phyloP scores from a whole-genome alignment of 1,140 invertebrate genomes.

The Brachionus rubens region DNA sequence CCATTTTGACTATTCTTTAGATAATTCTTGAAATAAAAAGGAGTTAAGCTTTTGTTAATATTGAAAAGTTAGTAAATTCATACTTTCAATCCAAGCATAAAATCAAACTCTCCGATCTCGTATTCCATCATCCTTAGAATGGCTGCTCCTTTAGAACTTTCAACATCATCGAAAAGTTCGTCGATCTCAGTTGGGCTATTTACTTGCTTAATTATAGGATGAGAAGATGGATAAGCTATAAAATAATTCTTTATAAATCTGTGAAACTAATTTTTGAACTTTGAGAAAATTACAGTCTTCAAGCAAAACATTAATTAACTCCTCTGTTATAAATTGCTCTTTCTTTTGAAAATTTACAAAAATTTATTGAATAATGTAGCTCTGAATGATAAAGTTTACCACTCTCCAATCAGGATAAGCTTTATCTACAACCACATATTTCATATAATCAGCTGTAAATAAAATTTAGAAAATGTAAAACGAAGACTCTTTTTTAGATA shows the following conservation, averaged over 20 bases:
- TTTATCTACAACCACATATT: constrained; percentile 18
- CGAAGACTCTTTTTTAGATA: background rate
- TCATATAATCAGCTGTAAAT: constrained; percentile 33
- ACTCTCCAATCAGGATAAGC: constrained; percentile 37
- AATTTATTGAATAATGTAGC: background rate
- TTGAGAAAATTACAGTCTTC: background rate
- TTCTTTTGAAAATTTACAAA: constrained; percentile 6
- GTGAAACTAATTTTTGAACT: background rate
- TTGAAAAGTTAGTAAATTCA: background rate
- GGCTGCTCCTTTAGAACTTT: constrained; percentile 35
- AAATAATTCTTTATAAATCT: no score
- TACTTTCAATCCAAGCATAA: constrained; percentile 23
- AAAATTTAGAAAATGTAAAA: background rate
- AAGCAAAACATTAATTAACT: constrained; percentile 9
- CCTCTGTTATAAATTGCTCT: constrained; percentile 42
- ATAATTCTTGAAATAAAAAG: constrained; percentile 17
- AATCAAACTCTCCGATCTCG: constrained; percentile 24
- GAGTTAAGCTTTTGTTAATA: no score
- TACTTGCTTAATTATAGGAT: constrained; percentile 41
- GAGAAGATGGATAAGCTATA: constrained; percentile 45
- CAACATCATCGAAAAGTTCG: constrained; percentile 41
- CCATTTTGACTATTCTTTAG: constrained; percentile 38
- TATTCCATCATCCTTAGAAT: constrained; percentile 45
- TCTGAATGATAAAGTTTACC: background rate
- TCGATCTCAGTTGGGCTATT: constrained; percentile 19